Base-by-base conservation (phyloP, 2,888 invertebrate genomes). In the Melangyna quadrimaculata region DNA sequence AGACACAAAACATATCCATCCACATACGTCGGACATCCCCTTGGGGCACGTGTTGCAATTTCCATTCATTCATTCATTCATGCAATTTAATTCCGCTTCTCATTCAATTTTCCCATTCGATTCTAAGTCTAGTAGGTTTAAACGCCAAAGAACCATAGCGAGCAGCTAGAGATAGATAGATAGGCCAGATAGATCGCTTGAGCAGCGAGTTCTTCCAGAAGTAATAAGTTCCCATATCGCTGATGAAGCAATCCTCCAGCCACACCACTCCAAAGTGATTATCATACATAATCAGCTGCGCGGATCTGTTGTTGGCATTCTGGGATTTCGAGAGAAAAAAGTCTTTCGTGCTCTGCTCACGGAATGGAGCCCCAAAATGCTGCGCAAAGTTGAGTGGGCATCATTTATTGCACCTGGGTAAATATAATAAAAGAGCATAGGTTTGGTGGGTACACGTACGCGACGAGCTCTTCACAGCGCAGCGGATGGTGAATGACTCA, bases 341-440 rank as follows among this genome's bases (percentile, higher is more conserved):
- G 69, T 32, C 17, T 35, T 37, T 59, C 12, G 7, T 22, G 12
- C 59, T 57, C 14, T 22, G 12, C 59, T 57, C 48, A 40, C 32
- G 17, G 35, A 55, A 37, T 51, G 61, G 45, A 27, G 32, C 35
- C 61, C 78, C 69, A 48, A 82, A 82, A 67, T 40, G 35, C 32
- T 37, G 45, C 12, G 37, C 69, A 22, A 32, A 57, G 67, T 57
- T 78, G 83, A 78, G 83, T 83, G 78, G 83, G 78, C 70, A 57
- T 78, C 83, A 78, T 83, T 83, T 83, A 83, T 78, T 78, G 78
- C 83, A 83, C 83, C 83, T 83, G 83, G 83, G 70, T 83, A 83
- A 83, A 83, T 83, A 83, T 43, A 78, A 78, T 83, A 78, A 82
- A 82, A 55, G 72, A 73, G 35, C 45, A 65, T n/a, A 45, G 45